These are phyloP conservation scores for Eurystomus gularis DNA, from an alignment of 2,113 vertebrate species.

Conservation along the genomic window DNA sequence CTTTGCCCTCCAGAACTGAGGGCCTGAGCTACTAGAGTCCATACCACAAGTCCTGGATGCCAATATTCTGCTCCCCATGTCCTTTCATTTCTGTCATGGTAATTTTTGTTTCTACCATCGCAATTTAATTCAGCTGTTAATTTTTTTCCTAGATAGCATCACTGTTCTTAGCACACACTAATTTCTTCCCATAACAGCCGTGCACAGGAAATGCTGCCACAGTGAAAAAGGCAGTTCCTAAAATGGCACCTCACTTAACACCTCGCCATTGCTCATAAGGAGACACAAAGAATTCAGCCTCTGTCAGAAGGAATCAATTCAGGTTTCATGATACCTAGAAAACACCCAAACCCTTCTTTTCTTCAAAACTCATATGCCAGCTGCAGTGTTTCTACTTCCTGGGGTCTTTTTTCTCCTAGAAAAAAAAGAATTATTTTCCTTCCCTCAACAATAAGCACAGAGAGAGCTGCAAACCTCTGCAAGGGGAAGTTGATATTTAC, in stretches of 20 bases:
- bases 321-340: neutral
- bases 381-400: neutral
- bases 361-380: neutral
- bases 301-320: neutral
- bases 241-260: neutral
- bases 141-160: neutral
- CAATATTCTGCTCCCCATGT: neutral
- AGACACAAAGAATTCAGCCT: neutral
- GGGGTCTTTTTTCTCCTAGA: neutral
- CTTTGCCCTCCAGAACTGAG: neutral
- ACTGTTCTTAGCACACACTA: neutral
- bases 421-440: neutral
- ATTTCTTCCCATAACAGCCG: neutral
- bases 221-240: neutral
- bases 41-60: fast-evolving
- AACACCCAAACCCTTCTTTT: neutral
- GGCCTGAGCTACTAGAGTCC: neutral
- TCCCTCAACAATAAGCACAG: neutral
- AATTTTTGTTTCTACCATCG: neutral
- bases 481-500: neutral
- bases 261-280: neutral
- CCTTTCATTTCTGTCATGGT: neutral
- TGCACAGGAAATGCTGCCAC: neutral
- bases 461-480: neutral
- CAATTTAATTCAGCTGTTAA: neutral